Evolutionary conservation across 2,888 invertebrate species (phyloP).

Genomic region (Acleris literana): DNA sequence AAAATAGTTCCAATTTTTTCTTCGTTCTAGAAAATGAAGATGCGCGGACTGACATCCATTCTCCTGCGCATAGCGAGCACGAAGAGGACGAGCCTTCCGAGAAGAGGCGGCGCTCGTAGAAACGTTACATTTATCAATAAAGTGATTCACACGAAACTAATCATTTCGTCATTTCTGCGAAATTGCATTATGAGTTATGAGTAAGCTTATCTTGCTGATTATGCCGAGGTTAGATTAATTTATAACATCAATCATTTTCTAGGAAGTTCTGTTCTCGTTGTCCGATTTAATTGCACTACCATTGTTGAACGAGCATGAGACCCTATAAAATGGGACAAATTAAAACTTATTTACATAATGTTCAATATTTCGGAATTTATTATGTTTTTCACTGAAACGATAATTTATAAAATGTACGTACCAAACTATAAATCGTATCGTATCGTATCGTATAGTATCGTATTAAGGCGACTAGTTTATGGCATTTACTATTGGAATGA

Average conservation of each 20-base stretch:
- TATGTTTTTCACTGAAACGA: too few relatives aligned
- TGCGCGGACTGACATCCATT: constrained; percentile 50
- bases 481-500: too few relatives aligned
- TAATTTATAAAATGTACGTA: too few relatives aligned
- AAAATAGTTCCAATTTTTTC: neutral
- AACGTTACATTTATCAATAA: constrained; percentile 12
- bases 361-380: too few relatives aligned
- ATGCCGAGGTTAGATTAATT: neutral
- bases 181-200: constrained; percentile 11
- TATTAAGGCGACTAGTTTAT: too few relatives aligned
- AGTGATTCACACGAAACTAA: constrained; percentile 22
- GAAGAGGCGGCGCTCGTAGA: constrained; percentile 46
- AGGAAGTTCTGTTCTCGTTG: too few relatives aligned
- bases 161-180: constrained; percentile 4
- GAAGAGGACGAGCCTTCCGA: constrained; percentile 46
- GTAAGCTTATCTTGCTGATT: constrained; percentile 1
- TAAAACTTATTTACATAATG: too few relatives aligned
- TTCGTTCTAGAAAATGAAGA: constrained; percentile 49
- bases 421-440: too few relatives aligned
- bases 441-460: too few relatives aligned
- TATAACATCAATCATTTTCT: neutral
- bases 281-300: too few relatives aligned
- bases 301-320: too few relatives aligned
- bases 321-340: too few relatives aligned
- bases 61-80: constrained; percentile 40